Evolutionary conservation across 1,140 invertebrate genomes (phyloP).

Genomic region (Cyrtorhinus lividipennis): DNA sequence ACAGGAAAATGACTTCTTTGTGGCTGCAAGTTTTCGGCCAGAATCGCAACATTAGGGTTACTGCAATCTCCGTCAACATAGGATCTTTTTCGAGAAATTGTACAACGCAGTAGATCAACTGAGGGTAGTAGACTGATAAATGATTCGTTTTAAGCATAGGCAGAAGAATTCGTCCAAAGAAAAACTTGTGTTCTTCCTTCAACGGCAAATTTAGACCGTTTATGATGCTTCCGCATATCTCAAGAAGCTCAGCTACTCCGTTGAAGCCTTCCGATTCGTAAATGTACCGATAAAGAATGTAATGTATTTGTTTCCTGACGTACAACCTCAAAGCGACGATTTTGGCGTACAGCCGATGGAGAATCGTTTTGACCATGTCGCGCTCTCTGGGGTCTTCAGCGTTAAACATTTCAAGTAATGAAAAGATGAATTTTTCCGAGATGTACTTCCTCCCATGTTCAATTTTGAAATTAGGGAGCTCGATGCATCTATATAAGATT

Average conservation of each 20-base stretch:
- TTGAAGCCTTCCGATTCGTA: slow-evolving; percentile 99
- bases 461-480: slow-evolving; percentile 94
- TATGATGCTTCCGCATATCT: slow-evolving; percentile 97
- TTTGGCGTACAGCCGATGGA: slow-evolving; percentile 99
- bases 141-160: slow-evolving; percentile 82
- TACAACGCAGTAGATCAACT: slow-evolving; percentile 97
- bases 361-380: slow-evolving; percentile 96
- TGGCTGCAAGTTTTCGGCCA: slow-evolving; percentile 99
- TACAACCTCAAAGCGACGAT: slow-evolving; percentile 94
- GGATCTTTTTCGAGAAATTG: slow-evolving; percentile 99
- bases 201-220: slow-evolving; percentile 96
- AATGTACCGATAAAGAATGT: slow-evolving; percentile 96
- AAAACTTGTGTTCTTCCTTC: slow-evolving; percentile 94
- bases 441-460: slow-evolving; percentile 94
- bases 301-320: slow-evolving; percentile 99
- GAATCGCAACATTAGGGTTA: slow-evolving; percentile 89
- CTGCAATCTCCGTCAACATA: slow-evolving; percentile 86
- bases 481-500: slow-evolving; percentile 90
- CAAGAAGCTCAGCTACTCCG: slow-evolving; percentile 93
- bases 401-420: slow-evolving; percentile 96
- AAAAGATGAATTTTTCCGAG: slow-evolving; percentile 83
- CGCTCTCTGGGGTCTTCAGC: slow-evolving; percentile 97
- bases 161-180: slow-evolving; percentile 94
- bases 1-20: slow-evolving; percentile 97
- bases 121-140: slow-evolving; percentile 84